Evolutionary conservation across 1,140 invertebrate species (phyloP), one percentile per base, ranked within the genome.

Genomic region (Pachypeltis micranthus): DNA sequence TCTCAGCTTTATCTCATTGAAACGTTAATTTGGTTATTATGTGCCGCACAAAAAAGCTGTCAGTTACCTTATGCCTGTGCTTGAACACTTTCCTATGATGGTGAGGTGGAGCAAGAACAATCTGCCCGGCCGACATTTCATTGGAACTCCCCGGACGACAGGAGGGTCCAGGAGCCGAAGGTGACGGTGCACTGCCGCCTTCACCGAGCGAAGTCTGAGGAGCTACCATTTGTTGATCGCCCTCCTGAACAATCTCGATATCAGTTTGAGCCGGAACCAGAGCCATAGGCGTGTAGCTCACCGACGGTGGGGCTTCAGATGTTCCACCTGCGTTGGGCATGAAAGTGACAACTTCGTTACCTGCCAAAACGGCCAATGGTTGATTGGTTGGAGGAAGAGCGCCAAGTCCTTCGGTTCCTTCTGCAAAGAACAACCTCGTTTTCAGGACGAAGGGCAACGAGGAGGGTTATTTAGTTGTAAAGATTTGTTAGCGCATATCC

Each of bases 281-380:
- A 7, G 25, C 62, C 62, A 51, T 34, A 59, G 63, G 29, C 61
- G 34, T 26, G 16, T 24, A 31, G 10, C 24, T 39, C 70, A 54
- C 66, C 68, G 23, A 72, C 70, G 29, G 67, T 72, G 65, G 65
- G 70, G 23, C 68, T 67, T 51, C 69, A 70, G 57, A 68, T 72
- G 29, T 72, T 71, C 19, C 10, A 59, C 26, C 19, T n/a, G 57
- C n/a, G 16, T 31, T 28, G 3, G 57, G 57, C 14, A 29, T 25
- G 26, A 59, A 59, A n/a, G 57, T 59, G 1, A 75, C 75, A n/a
- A 82, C 74, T 72, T 81, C 80, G 34, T 78, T 82, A 2, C 79
- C 79, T 26, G 79, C 78, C 64, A 79, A 71, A 29, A 81, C 72
- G 1, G 77, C 74, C 2, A 75, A 76, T 19, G 74, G 74, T 64